Evolutionary conservation across 92 coral and sea anemone species (phyloP), one percentile per base, ranked within the genome.

Genomic region (Anthopleura xanthogrammica): DNA sequence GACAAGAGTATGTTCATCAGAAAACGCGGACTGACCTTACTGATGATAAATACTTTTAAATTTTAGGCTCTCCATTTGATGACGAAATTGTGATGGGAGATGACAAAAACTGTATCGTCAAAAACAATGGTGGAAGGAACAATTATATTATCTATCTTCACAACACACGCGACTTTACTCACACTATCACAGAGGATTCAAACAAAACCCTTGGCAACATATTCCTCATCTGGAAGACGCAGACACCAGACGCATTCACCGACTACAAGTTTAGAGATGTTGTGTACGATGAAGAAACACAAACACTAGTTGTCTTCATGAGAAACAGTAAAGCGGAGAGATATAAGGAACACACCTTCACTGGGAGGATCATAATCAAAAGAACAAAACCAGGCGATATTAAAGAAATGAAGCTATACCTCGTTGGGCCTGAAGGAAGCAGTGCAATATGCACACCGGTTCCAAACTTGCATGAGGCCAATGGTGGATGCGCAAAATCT

Each of bases 81-180:
- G 79, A 75, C 52, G 79, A 75, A 75, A 75, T 75, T 75, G 79
- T 75, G 46, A 75, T 75, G 79, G 79, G 79, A 17, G 79, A 75
- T 7, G 79, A 75, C 16, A 75, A 75, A 75, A 75, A 46, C 39
- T 75, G 79, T 40, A 46, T 75, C 13, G 79, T 75, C 0, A 75
- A 75, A 75, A 75, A 75, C 79, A 46, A 75, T 75, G 79, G 79
- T 46, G 79, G 79, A 75, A 75, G 39, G 42, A 75, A 75, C 79
- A 75, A 75, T 7, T 75, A 75, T 17, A 17, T 75, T 52, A 75
- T 75, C 48, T 75, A 39, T 39, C 9, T 75, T 75, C 39, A 41
- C 12, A 75, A 75, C 39, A 46, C 22, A 46, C 79, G 54, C 79
- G 12, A 75, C 79, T 75, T 75, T 75, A 29, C 79, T 17, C 79